Percentiles rank a stretch among this genome's conserved stretches.
These are phyloP conservation scores for Drosophila tsacasi DNA, from an alignment of 1,140 invertebrate species.

Conservation along the genomic window DNA sequence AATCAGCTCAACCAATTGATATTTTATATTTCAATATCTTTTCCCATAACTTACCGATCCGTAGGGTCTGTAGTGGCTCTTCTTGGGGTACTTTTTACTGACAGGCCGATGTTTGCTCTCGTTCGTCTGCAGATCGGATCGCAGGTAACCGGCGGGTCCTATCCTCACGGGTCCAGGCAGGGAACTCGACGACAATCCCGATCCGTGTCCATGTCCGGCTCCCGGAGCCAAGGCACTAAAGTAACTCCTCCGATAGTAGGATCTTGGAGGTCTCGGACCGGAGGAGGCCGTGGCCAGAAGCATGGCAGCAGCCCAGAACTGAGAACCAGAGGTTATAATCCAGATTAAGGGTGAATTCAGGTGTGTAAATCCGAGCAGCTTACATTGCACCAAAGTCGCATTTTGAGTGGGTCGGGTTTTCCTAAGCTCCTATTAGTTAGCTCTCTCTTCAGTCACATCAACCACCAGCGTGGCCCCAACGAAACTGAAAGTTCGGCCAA, in stretches of 20 bases:
- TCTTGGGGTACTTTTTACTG: constrained; percentile 72
- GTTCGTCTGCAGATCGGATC: constrained; percentile 66
- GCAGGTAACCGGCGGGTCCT: constrained; percentile 45
- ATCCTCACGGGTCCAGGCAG: constrained; percentile 58
- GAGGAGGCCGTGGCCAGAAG: constrained; percentile 36
- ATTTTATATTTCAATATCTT: too few relatives aligned
- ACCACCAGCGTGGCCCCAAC: constrained; percentile 71
- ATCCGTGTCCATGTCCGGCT: constrained; percentile 13
- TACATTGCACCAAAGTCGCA: constrained; percentile 69
- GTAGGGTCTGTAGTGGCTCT: constrained; percentile 66
- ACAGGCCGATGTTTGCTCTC: constrained; percentile 74
- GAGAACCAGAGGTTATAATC: constrained; percentile 8
- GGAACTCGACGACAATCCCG: constrained; percentile 32
- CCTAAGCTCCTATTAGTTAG: constrained; percentile 17
- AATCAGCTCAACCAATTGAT: neutral
- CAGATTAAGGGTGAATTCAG: neutral
- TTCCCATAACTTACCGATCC: constrained; percentile 60
- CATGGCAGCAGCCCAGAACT: constrained; percentile 54
- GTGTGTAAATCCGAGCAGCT: constrained; percentile 25
- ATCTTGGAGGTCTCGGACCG: constrained; percentile 52
- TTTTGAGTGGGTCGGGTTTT: constrained; percentile 34
- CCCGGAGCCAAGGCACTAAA: constrained; percentile 45
- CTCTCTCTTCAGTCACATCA: constrained; percentile 19
- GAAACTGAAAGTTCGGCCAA: constrained; percentile 84
- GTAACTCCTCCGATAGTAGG: constrained; percentile 66